These are phyloP conservation scores for Eucidaris tribuloides DNA, from an alignment of 35 echinoderm and acorn worm species.

Conservation along the genomic window DNA sequence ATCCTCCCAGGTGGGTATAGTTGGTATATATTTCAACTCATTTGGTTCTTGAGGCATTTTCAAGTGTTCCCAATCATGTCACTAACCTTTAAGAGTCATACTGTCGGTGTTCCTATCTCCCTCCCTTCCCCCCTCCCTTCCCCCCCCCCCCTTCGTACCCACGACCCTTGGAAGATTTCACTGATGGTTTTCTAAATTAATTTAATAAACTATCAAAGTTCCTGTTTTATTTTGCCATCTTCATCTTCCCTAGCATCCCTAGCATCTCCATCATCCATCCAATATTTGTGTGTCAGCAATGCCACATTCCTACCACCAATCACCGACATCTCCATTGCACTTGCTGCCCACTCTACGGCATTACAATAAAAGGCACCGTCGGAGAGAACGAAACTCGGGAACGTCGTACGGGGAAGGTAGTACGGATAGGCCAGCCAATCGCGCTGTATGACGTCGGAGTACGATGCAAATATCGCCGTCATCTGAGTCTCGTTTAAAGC, in stretches of 20 bases:
- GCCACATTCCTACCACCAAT: slow-evolving; percentile 82
- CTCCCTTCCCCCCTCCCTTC: no score
- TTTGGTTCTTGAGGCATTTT: no score
- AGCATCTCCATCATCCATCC: slow-evolving; percentile 32
- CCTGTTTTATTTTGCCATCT: neutral
- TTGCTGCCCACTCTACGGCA: slow-evolving; percentile 90
- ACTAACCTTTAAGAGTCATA: no score
- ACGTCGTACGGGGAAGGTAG: slow-evolving; percentile 31
- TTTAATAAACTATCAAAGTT: no score
- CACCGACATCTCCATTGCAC: slow-evolving; percentile 84
- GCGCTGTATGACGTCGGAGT: neutral
- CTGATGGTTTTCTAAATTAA: no score
- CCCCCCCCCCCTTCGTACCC: no score
- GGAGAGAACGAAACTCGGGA: slow-evolving; percentile 59
- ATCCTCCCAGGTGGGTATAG: no score
- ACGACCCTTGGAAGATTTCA: no score
- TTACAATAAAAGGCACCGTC: slow-evolving; percentile 65
- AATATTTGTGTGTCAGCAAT: slow-evolving; percentile 58
- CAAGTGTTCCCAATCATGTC: no score
- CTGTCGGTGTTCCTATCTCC: no score
- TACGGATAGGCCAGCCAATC: slow-evolving; percentile 83
- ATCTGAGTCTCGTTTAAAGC: slow-evolving; percentile 42
- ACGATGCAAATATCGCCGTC: slow-evolving; percentile 41
- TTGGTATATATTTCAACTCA: no score
- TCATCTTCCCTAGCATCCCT: neutral